These are phyloP conservation scores for Littorina saxatilis DNA, from an alignment of 1,140 invertebrate species.

Conservation along the genomic window DNA sequence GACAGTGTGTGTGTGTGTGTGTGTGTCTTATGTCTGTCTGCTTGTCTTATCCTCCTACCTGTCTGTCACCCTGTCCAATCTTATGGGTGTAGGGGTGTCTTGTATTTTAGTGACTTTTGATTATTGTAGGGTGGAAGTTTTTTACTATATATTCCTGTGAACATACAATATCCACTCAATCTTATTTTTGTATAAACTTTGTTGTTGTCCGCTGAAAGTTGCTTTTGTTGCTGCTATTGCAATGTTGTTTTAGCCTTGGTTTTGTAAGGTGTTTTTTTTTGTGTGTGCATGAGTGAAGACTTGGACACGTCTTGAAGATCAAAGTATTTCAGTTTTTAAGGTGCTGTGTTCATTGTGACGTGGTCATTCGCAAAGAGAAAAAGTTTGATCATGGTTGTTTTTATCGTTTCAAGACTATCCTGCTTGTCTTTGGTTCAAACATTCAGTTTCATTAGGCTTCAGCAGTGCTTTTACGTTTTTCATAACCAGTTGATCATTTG, in stretches of 20 bases:
- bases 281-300: neutral
- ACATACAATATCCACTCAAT: slow-evolving; percentile 12
- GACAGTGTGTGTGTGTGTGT: too few relatives aligned
- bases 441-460: too few relatives aligned
- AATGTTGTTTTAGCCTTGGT: neutral
- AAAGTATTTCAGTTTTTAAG: neutral
- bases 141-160: neutral
- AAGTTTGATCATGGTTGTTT: too few relatives aligned
- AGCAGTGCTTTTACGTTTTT: neutral
- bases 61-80: too few relatives aligned
- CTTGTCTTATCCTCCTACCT: too few relatives aligned
- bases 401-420: too few relatives aligned
- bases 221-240: neutral
- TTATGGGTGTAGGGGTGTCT: too few relatives aligned
- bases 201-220: neutral
- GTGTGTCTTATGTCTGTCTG: too few relatives aligned
- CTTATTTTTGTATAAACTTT: slow-evolving; percentile 25
- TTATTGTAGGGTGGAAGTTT: too few relatives aligned
- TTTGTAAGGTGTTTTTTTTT: too few relatives aligned
- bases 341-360: neutral
- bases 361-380: neutral
- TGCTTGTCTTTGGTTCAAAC: too few relatives aligned
- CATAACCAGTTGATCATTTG: neutral
- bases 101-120: too few relatives aligned
- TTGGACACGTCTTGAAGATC: neutral